phyloP scores from a whole-genome alignment of 2,888 invertebrate species.

The Mystacides longicornis region DNA sequence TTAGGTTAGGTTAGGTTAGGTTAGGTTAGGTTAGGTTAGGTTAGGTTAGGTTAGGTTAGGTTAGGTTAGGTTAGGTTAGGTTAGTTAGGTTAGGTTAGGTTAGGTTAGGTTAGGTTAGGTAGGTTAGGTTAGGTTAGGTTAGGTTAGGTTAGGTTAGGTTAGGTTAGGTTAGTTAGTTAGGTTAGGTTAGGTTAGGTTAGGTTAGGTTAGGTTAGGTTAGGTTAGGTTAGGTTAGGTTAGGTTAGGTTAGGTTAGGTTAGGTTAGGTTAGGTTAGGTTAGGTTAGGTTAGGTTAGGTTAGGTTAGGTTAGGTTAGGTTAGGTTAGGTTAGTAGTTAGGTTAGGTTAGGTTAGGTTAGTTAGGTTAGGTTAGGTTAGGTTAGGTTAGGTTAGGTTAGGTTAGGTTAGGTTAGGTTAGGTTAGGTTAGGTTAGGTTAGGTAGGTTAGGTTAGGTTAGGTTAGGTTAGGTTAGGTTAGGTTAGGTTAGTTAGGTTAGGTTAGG shows the following conservation, averaged over 20 bases:
- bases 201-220: constrained; percentile 27
- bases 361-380: constrained; percentile 25
- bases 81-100: constrained; percentile 25
- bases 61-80: constrained; percentile 19
- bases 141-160: constrained; percentile 25
- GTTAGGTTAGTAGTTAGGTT: constrained; percentile 25
- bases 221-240: constrained; percentile 26
- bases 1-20: constrained; percentile 24
- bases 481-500: constrained; percentile 14
- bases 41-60: constrained; percentile 24
- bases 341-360: constrained; percentile 25
- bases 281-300: constrained; percentile 21
- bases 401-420: constrained; percentile 24
- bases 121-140: constrained; percentile 25
- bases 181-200: constrained; percentile 26
- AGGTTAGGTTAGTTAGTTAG: constrained; percentile 19
- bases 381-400: constrained; percentile 25
- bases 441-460: constrained; percentile 15
- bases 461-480: constrained; percentile 20
- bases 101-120: constrained; percentile 24
- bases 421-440: constrained; percentile 18
- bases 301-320: constrained; percentile 27
- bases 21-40: constrained; percentile 25
- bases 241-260: constrained; percentile 26
- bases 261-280: constrained; percentile 10